Conservation (phyloP, 2,888 invertebrate genomes). For the Abrostola tripartita region DNA sequence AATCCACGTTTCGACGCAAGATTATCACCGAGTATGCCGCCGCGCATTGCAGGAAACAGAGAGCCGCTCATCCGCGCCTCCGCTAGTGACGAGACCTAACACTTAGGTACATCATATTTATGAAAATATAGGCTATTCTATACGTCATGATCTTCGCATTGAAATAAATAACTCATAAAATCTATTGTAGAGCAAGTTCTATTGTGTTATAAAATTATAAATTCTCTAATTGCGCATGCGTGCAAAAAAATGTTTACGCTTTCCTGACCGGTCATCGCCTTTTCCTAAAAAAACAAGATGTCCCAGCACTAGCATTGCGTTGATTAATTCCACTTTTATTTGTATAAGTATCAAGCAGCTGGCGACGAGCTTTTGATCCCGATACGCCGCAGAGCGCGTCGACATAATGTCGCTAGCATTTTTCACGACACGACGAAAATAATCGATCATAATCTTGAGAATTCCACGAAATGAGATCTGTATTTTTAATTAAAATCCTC, state of each 20-base stretch:
- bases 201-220: no score
- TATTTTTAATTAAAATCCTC: slow-evolving; percentile 66
- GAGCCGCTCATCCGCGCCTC: slow-evolving; percentile 66
- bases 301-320: slow-evolving; percentile 76
- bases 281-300: slow-evolving; percentile 36
- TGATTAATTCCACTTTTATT: slow-evolving; percentile 87
- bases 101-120: neutral
- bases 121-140: no score
- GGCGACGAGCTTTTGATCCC: slow-evolving; percentile 83
- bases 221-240: neutral
- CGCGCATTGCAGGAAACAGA: slow-evolving; percentile 66
- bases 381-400: slow-evolving; percentile 79
- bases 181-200: neutral
- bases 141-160: no score
- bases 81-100: slow-evolving; percentile 65
- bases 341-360: slow-evolving; percentile 83
- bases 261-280: slow-evolving; percentile 16
- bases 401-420: slow-evolving; percentile 79
- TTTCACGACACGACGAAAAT: slow-evolving; percentile 80
- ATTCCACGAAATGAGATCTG: slow-evolving; percentile 74
- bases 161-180: no score
- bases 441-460: slow-evolving; percentile 84
- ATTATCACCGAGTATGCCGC: slow-evolving; percentile 76
- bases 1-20: slow-evolving; percentile 75
- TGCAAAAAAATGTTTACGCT: neutral